A percentile compares a stretch with the other conserved stretches of the same genome.
These are phyloP conservation scores for Menidia menidia DNA, from an alignment of 2,797 vertebrate genomes.

Conservation along the genomic window DNA sequence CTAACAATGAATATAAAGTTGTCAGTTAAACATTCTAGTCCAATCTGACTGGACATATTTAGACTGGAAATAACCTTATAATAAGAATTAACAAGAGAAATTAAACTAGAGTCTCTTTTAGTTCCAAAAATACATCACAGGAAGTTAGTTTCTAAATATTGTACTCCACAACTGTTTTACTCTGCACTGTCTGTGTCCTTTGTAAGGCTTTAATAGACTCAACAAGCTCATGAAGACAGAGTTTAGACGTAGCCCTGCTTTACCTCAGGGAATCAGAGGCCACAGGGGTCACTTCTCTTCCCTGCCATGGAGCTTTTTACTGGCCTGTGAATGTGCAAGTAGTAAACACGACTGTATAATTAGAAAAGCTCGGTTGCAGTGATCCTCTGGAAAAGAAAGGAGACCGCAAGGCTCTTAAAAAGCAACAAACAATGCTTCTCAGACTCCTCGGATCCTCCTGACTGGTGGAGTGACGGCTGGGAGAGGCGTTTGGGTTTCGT, in stretches of 20 bases:
- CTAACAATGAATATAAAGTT: too few species aligned
- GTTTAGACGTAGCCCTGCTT: constrained; percentile 12
- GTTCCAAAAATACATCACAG: neutral
- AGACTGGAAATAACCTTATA: too few species aligned
- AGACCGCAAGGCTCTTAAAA: constrained; percentile 22
- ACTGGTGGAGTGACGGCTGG: constrained; percentile 15
- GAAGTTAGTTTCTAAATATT: neutral
- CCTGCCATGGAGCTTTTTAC: constrained; percentile 28
- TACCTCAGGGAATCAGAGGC: constrained; percentile 29
- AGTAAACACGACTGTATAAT: constrained; percentile 58
- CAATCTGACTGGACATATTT: too few species aligned
- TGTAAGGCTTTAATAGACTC: constrained; percentile 10
- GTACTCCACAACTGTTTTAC: too few species aligned
- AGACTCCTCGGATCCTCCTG: constrained; percentile 2
- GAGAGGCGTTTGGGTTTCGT: constrained; percentile 26
- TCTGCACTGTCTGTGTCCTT: constrained; percentile 1
- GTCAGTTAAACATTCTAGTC: too few species aligned
- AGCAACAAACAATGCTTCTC: neutral
- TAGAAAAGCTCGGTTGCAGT: constrained; percentile 41
- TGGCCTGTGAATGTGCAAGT: constrained; percentile 44
- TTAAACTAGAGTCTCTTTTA: neutral
- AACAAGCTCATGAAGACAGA: constrained; percentile 6
- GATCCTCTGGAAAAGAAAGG: constrained; percentile 35
- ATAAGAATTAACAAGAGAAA: too few species aligned
- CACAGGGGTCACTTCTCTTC: constrained; percentile 40